A percentile compares a stretch with the other conserved stretches of the same genome.
Conservation (phyloP, 2,113 vertebrate species). For the Australoheros scitulus region DNA sequence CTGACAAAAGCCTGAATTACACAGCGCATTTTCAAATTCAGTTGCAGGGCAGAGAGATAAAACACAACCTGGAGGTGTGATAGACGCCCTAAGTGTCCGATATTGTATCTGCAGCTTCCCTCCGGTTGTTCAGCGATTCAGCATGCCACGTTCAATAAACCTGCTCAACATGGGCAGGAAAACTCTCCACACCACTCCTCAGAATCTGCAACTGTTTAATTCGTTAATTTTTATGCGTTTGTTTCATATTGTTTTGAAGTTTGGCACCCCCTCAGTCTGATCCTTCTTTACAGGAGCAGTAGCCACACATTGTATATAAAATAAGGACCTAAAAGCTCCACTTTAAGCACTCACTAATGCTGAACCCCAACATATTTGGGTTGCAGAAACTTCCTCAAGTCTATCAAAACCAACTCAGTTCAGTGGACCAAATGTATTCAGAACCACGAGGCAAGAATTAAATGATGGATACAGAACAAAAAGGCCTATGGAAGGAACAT, state of each 20-base stretch:
- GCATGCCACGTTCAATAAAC: background rate
- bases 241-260: background rate
- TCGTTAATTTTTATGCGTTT: background rate
- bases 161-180: background rate
- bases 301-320: background rate
- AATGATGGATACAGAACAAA: background rate
- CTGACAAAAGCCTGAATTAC: slow-evolving; percentile 2
- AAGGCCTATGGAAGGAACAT: background rate
- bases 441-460: background rate
- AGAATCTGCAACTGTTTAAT: background rate
- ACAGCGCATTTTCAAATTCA: slow-evolving; percentile 30
- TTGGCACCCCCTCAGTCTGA: background rate
- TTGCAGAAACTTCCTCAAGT: background rate
- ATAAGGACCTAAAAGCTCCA: too few relatives aligned
- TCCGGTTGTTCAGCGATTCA: background rate
- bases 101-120: background rate
- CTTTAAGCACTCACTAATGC: background rate
- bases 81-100: slow-evolving; percentile 1
- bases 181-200: background rate
- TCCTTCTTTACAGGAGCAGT: background rate
- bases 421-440: background rate
- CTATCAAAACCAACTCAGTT: background rate
- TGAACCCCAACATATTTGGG: background rate
- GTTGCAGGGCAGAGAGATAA: slow-evolving; percentile 44
- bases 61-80: slow-evolving; percentile 21